Evolutionary conservation across 2,797 vertebrate species (phyloP).

Genomic region (Xenops minutus): DNA sequence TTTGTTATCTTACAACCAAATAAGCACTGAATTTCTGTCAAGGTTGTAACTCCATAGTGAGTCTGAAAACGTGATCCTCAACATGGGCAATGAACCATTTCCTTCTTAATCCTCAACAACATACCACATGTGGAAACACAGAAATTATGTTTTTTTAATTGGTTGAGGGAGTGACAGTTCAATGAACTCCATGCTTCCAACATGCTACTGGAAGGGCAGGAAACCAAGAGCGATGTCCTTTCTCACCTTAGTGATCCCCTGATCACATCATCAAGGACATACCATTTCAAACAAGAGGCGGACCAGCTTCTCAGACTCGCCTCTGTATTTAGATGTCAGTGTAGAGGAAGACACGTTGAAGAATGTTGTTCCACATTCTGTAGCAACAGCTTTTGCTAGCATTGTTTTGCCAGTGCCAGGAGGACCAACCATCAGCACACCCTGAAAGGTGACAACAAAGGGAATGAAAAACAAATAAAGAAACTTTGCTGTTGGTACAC

Average conservation of each 20-base stretch:
- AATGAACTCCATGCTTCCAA: background rate
- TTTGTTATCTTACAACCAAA: background rate
- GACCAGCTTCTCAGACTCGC: slow-evolving; percentile 97
- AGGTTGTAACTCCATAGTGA: background rate
- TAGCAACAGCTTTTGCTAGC: slow-evolving; percentile 97
- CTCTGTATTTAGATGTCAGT: slow-evolving; percentile 93
- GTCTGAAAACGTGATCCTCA: background rate
- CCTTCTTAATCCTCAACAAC: background rate
- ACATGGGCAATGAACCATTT: background rate
- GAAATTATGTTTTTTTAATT: background rate
- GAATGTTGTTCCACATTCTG: slow-evolving; percentile 96
- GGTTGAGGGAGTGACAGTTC: background rate
- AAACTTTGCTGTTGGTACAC: background rate
- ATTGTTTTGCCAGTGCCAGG: slow-evolving; percentile 98
- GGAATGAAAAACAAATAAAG: background rate
- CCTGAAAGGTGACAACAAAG: slow-evolving; percentile 75
- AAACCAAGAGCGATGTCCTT: background rate
- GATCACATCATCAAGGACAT: background rate
- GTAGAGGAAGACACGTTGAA: slow-evolving; percentile 98
- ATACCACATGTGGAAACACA: background rate
- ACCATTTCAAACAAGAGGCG: slow-evolving; percentile 99
- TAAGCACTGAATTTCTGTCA: background rate
- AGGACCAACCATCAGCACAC: slow-evolving; percentile 96
- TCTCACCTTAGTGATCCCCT: background rate
- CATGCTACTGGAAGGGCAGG: background rate